These are phyloP conservation scores for Lamellibrachia satsuma DNA, from an alignment of 2,888 invertebrate genomes.

Conservation along the genomic window DNA sequence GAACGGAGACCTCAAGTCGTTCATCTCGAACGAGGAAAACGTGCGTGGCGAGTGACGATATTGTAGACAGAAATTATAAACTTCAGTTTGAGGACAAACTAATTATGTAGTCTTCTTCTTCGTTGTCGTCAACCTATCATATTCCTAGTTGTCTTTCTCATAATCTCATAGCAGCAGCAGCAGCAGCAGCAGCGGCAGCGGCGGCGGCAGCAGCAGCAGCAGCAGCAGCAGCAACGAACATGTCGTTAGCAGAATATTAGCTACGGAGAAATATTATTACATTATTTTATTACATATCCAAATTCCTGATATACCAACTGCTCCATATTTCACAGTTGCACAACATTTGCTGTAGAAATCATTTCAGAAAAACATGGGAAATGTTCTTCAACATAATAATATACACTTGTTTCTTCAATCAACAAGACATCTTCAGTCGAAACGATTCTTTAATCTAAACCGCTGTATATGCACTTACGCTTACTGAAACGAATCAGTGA, in stretches of 20 bases:
- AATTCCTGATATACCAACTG: too few relatives aligned
- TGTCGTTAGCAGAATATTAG: too few relatives aligned
- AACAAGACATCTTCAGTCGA: neutral
- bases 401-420: too few relatives aligned
- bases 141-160: neutral
- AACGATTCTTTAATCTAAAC: neutral
- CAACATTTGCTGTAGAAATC: too few relatives aligned
- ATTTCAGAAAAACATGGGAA: too few relatives aligned
- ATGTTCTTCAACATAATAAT: too few relatives aligned
- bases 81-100: neutral
- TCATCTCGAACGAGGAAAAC: slow-evolving; percentile 50
- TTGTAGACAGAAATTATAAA: neutral
- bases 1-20: slow-evolving; percentile 61
- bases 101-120: neutral
- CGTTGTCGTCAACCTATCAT: neutral
- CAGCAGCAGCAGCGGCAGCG: neutral
- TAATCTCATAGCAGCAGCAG: neutral
- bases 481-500: neutral
- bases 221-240: neutral
- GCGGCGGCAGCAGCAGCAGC: too few relatives aligned
- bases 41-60: slow-evolving; percentile 38
- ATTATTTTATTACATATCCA: too few relatives aligned
- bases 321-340: too few relatives aligned
- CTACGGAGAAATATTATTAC: too few relatives aligned
- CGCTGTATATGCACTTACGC: neutral